Evolutionary conservation across 1,140 invertebrate species (phyloP).

Genomic region (Adoxophyes honmai): DNA sequence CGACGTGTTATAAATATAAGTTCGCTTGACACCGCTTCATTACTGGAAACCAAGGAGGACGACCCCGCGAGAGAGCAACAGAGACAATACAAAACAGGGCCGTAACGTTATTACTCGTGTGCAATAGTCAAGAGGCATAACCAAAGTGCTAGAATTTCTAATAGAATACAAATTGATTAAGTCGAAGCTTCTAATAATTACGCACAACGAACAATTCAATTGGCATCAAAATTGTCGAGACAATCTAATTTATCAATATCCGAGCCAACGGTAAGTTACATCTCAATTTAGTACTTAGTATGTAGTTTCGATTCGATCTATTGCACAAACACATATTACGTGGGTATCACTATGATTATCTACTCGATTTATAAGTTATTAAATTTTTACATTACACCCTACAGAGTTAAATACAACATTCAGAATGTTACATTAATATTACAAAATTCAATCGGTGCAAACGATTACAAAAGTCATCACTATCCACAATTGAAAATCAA

Average conservation of each 20-base stretch:
- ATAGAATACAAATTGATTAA: conserved; percentile 66
- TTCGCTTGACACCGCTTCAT: conserved; percentile 23
- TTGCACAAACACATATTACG: conserved; percentile 68
- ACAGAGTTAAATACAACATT: conserved; percentile 71
- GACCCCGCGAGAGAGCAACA: conserved; percentile 58
- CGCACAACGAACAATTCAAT: conserved; percentile 52
- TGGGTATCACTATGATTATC: conserved; percentile 52
- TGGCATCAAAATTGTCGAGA: conserved; percentile 47
- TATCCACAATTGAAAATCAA: conserved; percentile 52
- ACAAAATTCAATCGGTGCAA: conserved; percentile 71
- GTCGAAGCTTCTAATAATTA: conserved; percentile 64
- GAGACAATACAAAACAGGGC: conserved; percentile 46
- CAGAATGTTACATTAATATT: conserved; percentile 71
- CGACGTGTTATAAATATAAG: conserved; percentile 40
- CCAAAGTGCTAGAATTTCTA: conserved; percentile 63
- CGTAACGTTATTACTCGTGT: conserved; percentile 47
- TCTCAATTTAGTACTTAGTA: conserved; percentile 36
- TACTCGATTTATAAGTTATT: conserved; percentile 64
- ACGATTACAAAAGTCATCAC: conserved; percentile 61
- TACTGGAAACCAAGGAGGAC: conserved; percentile 41
- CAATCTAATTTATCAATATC: conserved; percentile 27
- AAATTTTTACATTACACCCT: conserved; percentile 65
- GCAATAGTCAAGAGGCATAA: conserved; percentile 60
- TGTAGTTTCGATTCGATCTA: conserved; percentile 41
- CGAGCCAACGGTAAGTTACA: conserved; percentile 32